Base-by-base conservation (phyloP, 2,113 vertebrate genomes). In the Malurus melanocephalus region DNA sequence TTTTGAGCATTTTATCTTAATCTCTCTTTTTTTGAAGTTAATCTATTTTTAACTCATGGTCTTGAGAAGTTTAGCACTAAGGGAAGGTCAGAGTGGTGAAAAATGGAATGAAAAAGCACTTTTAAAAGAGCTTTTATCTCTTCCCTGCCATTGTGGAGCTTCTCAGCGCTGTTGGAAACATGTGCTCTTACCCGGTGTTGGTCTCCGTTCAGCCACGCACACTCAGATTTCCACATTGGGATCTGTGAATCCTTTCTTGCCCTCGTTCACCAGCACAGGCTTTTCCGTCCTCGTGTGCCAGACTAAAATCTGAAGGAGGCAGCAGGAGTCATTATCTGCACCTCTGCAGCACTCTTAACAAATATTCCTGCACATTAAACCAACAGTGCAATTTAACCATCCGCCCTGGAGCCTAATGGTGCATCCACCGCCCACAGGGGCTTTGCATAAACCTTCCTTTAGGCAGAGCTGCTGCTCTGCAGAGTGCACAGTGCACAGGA, bases 201-300 rank as follows among this genome's bases (percentile, higher is more conserved):
- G 72, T 89, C 89, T 94, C 80, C 1, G 0, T 42, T 87, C 93
- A 79, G 88, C 83, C 65, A 19, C 1, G 35, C n/a, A 33, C 82
- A 40, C 91, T 99, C 98, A 99, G 95, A 99, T 99, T 97, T 99
- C 99, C 97, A 99, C 97, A 0, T 98, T 98, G 78, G 98, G 98
- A 96, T 99, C 99, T 80, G 99, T 99, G 97, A 99, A 99, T 95
- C 99, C 99, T 95, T 99, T 99, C 95, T 99, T 99, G 38, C 99
- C 99, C 95, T 99, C 99, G 0, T 99, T 99, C 84, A 99, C 99
- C 90, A 99, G 98, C 94, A 99, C 98, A 2, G 99, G 99, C 93
- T 99, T 99, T 96, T 99, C 99, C 5, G 99, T 99, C 95, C 99
- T 98, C 1, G 99, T 99, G 93, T 99, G 99, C 99, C 99, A 99